Evolutionary conservation across 2,888 invertebrate species (phyloP), one percentile per base, ranked within the genome.

Genomic region (Drosophila rubida): DNA sequence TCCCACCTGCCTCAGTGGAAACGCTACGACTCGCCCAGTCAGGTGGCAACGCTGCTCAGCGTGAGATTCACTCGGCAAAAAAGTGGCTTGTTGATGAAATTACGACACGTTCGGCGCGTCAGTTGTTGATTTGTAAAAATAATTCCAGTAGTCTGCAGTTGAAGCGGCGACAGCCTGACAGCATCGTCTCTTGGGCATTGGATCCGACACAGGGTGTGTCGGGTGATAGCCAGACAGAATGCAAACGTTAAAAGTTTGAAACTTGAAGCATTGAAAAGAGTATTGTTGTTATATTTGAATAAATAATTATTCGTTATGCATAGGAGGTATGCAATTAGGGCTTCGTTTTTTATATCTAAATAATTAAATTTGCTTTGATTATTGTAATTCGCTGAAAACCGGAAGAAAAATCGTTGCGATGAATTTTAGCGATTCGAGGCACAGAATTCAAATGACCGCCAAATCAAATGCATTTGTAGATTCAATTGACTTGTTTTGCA

Each of bases 401-500:
- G 44, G 44, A 54, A 64, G 42, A 32, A 35, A 39, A 30, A 8
- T 39, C 23, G 1, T 8, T 44, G 25, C n/a, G 37, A 32, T 55
- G 14, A 23, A 13, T 1, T 23, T 55, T 45, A 14, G 22, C 22
- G 5, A 55, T 55, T 55, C 45, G 4, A 45, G 22, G 14, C 54
- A 55, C 54, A 55, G 22, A 14, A 14, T 54, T 8, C 44, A 35
- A 55, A 23, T 45, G 35, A 25, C 23, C 9, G 14, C n/a, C 7
- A 14, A 45, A 54, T 22, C 22, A 22, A 48, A 23, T 37, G 37
- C 35, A 42, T 71, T 45, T 50, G 32, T 46, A 19, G 23, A 51
- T 73, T 35, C 30, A 37, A 45, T 61, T 46, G 41, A 41, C 53
- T 39, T 37, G 37, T 57, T 50, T 59, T 66, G 66, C 66, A 63